phyloP scores from a whole-genome alignment of 2,888 invertebrate genomes.

The Trichopoda pennipes region DNA sequence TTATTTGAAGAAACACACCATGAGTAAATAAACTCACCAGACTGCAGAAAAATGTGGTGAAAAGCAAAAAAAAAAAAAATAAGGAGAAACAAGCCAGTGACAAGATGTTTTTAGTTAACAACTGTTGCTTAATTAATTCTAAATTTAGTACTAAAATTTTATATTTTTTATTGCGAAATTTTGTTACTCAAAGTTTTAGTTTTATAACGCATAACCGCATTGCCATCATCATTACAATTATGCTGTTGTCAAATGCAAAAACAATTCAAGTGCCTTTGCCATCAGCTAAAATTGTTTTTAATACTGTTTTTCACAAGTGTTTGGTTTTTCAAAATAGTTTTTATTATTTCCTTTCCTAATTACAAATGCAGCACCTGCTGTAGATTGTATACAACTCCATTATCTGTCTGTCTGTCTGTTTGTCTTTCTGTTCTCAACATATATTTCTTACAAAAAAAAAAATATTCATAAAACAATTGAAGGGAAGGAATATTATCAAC shows the following conservation, averaged over 20 bases:
- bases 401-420: not conserved
- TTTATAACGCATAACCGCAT: slow-evolving; percentile 35
- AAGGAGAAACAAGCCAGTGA: no score
- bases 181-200: not conserved
- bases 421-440: slow-evolving; percentile 17
- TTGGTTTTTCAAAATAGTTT: slow-evolving; percentile 26
- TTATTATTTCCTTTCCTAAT: slow-evolving; percentile 60
- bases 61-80: not conserved
- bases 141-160: no score
- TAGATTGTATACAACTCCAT: not conserved
- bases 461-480: slow-evolving; percentile 46
- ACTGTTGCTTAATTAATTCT: no score
- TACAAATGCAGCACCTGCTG: slow-evolving; percentile 68
- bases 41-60: slow-evolving; percentile 7
- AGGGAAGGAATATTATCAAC: slow-evolving; percentile 5
- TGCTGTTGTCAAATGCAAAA: slow-evolving; percentile 27
- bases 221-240: slow-evolving; percentile 7
- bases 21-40: not conserved
- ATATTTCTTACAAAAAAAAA: slow-evolving; percentile 31
- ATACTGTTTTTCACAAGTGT: slow-evolving; percentile 24
- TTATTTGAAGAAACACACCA: no score
- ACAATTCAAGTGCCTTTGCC: not conserved
- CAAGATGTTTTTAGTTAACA: no score
- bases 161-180: no score
- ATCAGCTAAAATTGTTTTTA: slow-evolving; percentile 28